A percentile compares a stretch with the other conserved stretches of the same genome.
Conservation (phyloP, 1,140 invertebrate genomes). For the Tribolium castaneum region DNA sequence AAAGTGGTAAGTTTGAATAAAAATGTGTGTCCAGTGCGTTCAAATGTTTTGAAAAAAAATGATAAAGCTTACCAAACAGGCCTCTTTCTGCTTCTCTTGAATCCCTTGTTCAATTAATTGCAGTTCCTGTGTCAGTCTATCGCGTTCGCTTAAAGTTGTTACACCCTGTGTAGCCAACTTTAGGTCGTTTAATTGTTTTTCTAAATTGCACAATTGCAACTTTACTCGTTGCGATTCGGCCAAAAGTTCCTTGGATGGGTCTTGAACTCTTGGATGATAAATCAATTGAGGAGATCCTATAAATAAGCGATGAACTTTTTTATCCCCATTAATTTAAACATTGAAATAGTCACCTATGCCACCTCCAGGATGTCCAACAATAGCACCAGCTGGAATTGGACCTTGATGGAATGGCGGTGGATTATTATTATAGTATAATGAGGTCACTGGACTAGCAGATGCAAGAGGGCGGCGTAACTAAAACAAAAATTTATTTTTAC, state of each 20-base stretch:
- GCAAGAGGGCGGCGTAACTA: conserved; percentile 66
- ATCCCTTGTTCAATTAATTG: conserved; percentile 76
- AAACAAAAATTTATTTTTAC: conserved; percentile 33
- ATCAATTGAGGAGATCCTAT: conserved; percentile 64
- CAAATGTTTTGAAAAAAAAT: no score
- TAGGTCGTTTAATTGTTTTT: conserved; percentile 75
- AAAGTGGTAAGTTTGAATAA: no score
- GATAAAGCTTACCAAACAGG: conserved; percentile 66
- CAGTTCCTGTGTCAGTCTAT: conserved; percentile 72
- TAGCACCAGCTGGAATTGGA: conserved; percentile 45
- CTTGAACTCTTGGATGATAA: conserved; percentile 58
- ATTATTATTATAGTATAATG: conserved; percentile 67
- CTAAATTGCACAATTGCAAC: conserved; percentile 72
- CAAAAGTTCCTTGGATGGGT: conserved; percentile 64
- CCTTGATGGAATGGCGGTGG: conserved; percentile 45
- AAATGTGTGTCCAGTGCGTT: no score
- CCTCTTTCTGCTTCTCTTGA: conserved; percentile 73
- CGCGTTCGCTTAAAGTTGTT: conserved; percentile 67
- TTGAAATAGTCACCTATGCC: conserved; percentile 43
- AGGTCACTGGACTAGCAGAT: conserved; percentile 67
- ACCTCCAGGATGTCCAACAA: conserved; percentile 46
- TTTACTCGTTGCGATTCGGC: conserved; percentile 74
- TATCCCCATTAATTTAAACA: background rate
- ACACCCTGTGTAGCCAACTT: conserved; percentile 67
- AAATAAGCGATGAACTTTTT: conserved; percentile 12